Percentiles rank a stretch among this genome's conserved stretches.
Evolutionary conservation across 2,113 vertebrate species (phyloP).

Genomic region (Boleophthalmus pectinirostris): DNA sequence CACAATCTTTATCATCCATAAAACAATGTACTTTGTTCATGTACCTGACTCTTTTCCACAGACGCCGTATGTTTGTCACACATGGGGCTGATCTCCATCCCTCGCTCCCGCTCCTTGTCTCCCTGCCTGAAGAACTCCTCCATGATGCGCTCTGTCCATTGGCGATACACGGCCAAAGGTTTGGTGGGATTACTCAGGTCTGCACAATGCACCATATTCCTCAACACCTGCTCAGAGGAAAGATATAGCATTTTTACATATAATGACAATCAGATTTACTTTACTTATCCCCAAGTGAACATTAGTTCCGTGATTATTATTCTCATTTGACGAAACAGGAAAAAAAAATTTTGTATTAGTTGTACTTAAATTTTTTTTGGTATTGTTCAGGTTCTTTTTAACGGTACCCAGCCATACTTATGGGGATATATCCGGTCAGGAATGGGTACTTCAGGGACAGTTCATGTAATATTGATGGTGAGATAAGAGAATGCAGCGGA

Average conservation of each 20-base stretch:
- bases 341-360: too few relatives aligned
- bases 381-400: too few relatives aligned
- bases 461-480: neutral
- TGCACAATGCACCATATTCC: constrained; percentile 94
- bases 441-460: neutral
- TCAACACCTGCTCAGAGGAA: constrained; percentile 80
- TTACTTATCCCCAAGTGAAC: too few relatives aligned
- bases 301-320: too few relatives aligned
- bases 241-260: neutral
- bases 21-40: neutral
- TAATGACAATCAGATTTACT: neutral
- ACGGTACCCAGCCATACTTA: too few relatives aligned
- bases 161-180: constrained; percentile 87
- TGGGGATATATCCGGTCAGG: too few relatives aligned
- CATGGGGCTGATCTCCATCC: constrained; percentile 96
- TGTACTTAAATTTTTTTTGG: too few relatives aligned
- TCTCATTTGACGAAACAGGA: too few relatives aligned
- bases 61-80: constrained; percentile 93
- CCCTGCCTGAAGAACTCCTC: constrained; percentile 93
- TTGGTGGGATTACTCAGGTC: constrained; percentile 94
- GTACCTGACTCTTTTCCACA: constrained; percentile 93
- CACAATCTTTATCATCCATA: neutral
- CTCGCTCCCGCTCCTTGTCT: constrained; percentile 86
- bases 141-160: constrained; percentile 95
- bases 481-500: neutral